Conservation (phyloP, 2,888 invertebrate species). For the Ganaspis brasiliensis region DNA sequence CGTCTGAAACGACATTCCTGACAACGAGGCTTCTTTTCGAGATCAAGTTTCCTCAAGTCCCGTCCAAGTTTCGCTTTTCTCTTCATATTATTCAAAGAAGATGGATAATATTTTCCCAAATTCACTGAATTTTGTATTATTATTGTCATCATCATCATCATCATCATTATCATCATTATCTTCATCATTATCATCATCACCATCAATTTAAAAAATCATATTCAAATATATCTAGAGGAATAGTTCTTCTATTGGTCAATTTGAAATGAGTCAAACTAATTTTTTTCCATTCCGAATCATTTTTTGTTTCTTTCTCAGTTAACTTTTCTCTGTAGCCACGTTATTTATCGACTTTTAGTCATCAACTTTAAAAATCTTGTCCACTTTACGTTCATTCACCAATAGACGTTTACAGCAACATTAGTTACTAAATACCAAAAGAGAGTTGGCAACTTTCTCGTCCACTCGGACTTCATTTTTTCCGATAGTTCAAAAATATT, state of each 20-base stretch:
- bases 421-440: constrained; percentile 28
- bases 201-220: no score
- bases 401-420: constrained; percentile 18
- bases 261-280: no score
- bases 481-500: constrained; percentile 4
- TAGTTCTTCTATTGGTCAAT: no score
- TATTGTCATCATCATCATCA: no score
- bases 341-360: no score
- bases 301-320: no score
- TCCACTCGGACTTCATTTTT: constrained; percentile 3
- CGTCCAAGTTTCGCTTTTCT: constrained; percentile 65
- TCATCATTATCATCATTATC: no score
- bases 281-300: no score
- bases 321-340: no score
- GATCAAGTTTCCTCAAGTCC: constrained; percentile 58
- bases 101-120: constrained; percentile 51
- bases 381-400: constrained; percentile 1
- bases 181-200: no score
- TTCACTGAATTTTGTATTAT: no score
- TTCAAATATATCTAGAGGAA: no score
- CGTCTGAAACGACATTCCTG: constrained; percentile 37
- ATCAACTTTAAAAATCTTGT: constrained; percentile 25
- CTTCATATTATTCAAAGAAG: constrained; percentile 53
- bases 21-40: constrained; percentile 51
- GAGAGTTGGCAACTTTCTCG: constrained; percentile 37